Percentiles rank a stretch among this genome's conserved stretches.
Conservation (phyloP, 2,113 vertebrate genomes). For the Rhineura floridana region DNA sequence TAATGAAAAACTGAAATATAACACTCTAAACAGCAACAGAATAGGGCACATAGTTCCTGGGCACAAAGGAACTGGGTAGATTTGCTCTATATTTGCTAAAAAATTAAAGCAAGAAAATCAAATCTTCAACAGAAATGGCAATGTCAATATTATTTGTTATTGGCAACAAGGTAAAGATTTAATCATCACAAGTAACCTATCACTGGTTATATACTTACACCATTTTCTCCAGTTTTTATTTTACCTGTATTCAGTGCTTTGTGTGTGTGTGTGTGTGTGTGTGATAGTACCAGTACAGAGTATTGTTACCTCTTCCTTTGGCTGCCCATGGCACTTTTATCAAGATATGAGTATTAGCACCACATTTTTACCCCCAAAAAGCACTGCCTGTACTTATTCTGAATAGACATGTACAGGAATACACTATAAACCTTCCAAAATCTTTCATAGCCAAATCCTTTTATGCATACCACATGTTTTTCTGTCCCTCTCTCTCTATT, state of each 20-base stretch:
- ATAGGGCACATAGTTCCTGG: background rate
- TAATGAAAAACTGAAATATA: conserved; percentile 6
- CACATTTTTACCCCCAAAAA: background rate
- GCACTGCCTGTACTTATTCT: background rate
- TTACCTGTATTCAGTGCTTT: background rate
- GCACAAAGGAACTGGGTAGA: background rate
- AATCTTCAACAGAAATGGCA: conserved; percentile 12
- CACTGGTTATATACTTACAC: conserved; percentile 1
- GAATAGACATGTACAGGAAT: no score
- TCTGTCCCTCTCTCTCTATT: background rate
- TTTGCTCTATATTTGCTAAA: background rate
- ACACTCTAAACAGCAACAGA: background rate
- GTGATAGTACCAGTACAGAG: no score
- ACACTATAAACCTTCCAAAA: background rate
- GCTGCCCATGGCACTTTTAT: no score
- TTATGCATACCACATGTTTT: background rate
- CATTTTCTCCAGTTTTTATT: background rate
- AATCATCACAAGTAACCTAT: background rate
- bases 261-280: no score
- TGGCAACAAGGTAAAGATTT: conserved; percentile 6
- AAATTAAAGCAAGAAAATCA: background rate
- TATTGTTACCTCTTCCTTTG: no score
- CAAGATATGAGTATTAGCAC: no score
- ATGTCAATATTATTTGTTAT: conserved; percentile 11
- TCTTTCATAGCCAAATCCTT: background rate